Conservation (phyloP, 2,888 invertebrate genomes). For the Osmoderma eremita region DNA sequence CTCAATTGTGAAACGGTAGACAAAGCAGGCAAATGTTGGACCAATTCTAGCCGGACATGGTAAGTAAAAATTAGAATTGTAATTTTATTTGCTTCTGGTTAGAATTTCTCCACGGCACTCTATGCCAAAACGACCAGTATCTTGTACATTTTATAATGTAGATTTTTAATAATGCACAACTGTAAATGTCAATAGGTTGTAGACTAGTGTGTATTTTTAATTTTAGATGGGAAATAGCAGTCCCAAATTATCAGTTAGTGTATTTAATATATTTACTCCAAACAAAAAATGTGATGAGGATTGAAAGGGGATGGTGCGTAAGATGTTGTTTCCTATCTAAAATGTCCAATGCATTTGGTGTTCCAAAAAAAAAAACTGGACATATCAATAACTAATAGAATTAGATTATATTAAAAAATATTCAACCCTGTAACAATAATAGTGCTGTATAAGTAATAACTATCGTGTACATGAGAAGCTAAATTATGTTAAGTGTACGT, state of each 20-base stretch:
- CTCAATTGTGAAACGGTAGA: slow-evolving; percentile 44
- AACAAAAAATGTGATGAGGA: slow-evolving; percentile 22
- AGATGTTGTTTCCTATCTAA: slow-evolving; percentile 45
- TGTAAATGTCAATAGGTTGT: slow-evolving; percentile 47
- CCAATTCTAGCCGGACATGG: slow-evolving; percentile 14
- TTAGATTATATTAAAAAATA: slow-evolving; percentile 46
- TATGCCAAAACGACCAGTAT: slow-evolving; percentile 56
- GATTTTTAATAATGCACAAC: slow-evolving; percentile 44
- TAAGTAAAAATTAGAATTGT: neutral
- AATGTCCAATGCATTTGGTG: slow-evolving; percentile 51
- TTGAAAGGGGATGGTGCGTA: slow-evolving; percentile 7
- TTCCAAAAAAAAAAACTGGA: slow-evolving; percentile 52
- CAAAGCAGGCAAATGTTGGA: slow-evolving; percentile 46
- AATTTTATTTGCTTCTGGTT: slow-evolving; percentile 16
- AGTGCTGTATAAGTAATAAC: slow-evolving; percentile 29
- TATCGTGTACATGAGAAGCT: slow-evolving; percentile 34
- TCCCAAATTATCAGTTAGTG: slow-evolving; percentile 7
- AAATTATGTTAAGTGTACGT: slow-evolving; percentile 20
- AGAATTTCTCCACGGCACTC: slow-evolving; percentile 28
- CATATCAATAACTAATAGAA: slow-evolving; percentile 50
- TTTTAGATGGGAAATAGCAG: slow-evolving; percentile 44
- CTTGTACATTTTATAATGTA: slow-evolving; percentile 61
- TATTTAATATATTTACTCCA: slow-evolving; percentile 23
- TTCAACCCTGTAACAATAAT: slow-evolving; percentile 38
- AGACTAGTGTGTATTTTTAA: slow-evolving; percentile 45